A percentile compares a stretch with the other conserved stretches of the same genome.
These are phyloP conservation scores for Apamea monoglypha DNA, from an alignment of 2,888 invertebrate species.

Conservation along the genomic window DNA sequence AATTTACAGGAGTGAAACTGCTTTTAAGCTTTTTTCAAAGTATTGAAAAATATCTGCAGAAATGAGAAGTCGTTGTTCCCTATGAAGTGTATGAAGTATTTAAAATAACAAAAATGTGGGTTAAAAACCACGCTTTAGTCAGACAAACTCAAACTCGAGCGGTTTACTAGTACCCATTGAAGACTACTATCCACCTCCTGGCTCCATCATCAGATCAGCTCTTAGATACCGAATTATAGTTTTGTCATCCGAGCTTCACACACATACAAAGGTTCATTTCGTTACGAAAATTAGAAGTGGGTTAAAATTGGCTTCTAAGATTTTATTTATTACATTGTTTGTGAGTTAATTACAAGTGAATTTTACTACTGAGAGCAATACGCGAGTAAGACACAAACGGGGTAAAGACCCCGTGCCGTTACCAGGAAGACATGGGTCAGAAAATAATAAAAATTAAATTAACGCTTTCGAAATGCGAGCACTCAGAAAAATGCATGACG, in stretches of 20 bases:
- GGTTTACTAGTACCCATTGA: background rate
- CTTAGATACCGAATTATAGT: no score
- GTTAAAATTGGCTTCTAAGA: no score
- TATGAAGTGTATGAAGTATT: background rate
- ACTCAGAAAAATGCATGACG: constrained; percentile 39
- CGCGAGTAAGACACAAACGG: background rate
- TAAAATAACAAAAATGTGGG: background rate
- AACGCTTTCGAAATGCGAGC: constrained; percentile 38
- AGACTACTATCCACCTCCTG: no score
- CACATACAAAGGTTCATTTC: background rate
- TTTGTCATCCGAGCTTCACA: no score
- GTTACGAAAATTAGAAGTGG: no score
- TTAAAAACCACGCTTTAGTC: background rate
- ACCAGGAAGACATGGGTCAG: constrained; percentile 41
- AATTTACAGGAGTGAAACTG: background rate
- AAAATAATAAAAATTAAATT: constrained; percentile 46
- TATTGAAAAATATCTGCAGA: background rate
- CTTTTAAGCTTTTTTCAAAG: background rate
- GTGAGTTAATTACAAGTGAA: background rate
- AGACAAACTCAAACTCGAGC: background rate
- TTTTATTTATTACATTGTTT: no score
- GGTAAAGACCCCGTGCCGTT: background rate
- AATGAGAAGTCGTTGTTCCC: background rate
- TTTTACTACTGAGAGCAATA: background rate
- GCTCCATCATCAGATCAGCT: no score